Conservation (phyloP, 64 coral and sea anemone species). For the Pocillopora damicornis region DNA sequence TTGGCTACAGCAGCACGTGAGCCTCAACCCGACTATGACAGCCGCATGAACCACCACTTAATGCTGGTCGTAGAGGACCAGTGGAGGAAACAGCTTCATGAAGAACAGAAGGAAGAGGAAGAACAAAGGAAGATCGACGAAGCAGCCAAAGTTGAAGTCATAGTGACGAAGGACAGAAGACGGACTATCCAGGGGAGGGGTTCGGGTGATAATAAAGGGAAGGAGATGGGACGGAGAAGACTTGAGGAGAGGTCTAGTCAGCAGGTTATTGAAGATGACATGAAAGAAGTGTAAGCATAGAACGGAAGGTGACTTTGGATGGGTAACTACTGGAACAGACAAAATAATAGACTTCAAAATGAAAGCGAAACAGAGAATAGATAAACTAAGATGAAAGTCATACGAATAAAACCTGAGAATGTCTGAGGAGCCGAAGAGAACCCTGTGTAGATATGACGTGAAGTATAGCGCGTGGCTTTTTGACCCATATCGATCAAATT, state of each 20-base stretch:
- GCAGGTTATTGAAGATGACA: background rate
- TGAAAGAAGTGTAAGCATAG: too few relatives aligned
- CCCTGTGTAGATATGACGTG: too few relatives aligned
- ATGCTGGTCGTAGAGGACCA: conserved; percentile 73
- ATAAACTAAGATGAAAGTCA: too few relatives aligned
- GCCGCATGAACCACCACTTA: conserved; percentile 66
- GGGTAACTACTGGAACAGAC: too few relatives aligned
- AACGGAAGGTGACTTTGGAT: too few relatives aligned
- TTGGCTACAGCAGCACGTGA: conserved; percentile 60
- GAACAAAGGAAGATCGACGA: conserved; percentile 43
- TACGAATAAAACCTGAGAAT: too few relatives aligned
- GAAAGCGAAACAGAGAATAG: too few relatives aligned
- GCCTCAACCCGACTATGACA: conserved; percentile 62
- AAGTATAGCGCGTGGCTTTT: too few relatives aligned
- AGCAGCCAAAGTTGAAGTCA: conserved; percentile 7
- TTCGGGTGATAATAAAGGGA: background rate
- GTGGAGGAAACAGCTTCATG: conserved; percentile 85
- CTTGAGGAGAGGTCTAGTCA: background rate
- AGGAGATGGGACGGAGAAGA: background rate
- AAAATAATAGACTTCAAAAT: too few relatives aligned
- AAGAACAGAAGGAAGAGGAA: conserved; percentile 57
- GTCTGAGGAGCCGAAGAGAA: too few relatives aligned
- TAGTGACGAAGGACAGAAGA: conserved; percentile 43
- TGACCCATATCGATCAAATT: too few relatives aligned
- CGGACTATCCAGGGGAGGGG: conserved; percentile 41